Evolutionary conservation across 53 echinoderm and acorn worm species (phyloP).

Genomic region (Glandiceps talaboti): DNA sequence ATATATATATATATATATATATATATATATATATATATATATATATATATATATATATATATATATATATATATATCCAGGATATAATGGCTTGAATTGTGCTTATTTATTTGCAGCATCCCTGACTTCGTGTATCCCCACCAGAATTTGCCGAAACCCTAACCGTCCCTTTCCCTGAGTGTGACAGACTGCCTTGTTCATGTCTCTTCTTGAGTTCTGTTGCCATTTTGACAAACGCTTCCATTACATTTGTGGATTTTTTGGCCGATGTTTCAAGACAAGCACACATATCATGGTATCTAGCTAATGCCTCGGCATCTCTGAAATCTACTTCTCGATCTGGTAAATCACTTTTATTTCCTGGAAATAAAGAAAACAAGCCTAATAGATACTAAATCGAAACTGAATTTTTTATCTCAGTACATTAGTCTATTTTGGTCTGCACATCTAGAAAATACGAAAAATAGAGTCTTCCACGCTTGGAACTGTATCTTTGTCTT

Average conservation of each 20-base stretch:
- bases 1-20: too few relatives aligned
- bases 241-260: constrained; percentile 87
- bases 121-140: constrained; percentile 71
- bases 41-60: too few relatives aligned
- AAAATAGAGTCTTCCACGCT: too few relatives aligned
- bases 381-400: too few relatives aligned
- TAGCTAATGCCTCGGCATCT: constrained; percentile 70
- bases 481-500: too few relatives aligned
- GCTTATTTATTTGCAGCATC: constrained; percentile 76
- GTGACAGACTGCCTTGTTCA: constrained; percentile 64
- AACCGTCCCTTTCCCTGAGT: constrained; percentile 21
- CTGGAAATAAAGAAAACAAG: constrained; percentile 20
- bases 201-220: constrained; percentile 64
- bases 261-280: constrained; percentile 92
- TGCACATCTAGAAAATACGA: too few relatives aligned
- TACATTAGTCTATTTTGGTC: too few relatives aligned
- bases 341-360: constrained; percentile 82
- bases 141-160: constrained; percentile 70
- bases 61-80: not conserved
- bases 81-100: too few relatives aligned
- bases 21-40: too few relatives aligned
- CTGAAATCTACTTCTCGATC: constrained; percentile 61
- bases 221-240: constrained; percentile 72
- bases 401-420: too few relatives aligned
- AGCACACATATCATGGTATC: constrained; percentile 71